A percentile compares a stretch with the other conserved stretches of the same genome.
Evolutionary conservation across 2,797 vertebrate species (phyloP).

Genomic region (Chloroceryle inda): DNA sequence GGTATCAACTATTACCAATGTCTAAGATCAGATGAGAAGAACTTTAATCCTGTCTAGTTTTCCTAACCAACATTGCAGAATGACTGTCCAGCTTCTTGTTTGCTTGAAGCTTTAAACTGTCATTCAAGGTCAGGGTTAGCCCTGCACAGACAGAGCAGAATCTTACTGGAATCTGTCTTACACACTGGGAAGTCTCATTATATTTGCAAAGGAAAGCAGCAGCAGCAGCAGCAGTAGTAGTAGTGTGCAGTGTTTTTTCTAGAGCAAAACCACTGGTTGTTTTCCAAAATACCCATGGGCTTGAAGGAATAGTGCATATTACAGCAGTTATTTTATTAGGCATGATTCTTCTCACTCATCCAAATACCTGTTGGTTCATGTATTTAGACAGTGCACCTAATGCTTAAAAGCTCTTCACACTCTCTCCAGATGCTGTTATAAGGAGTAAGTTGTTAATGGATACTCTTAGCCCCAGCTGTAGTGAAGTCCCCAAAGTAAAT

Average conservation of each 20-base stretch:
- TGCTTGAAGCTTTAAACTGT: background rate
- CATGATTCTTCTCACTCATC: background rate
- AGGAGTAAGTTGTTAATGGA: conserved; percentile 14
- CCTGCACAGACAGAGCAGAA: background rate
- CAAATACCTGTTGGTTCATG: background rate
- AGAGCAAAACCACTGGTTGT: background rate
- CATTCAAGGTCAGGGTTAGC: background rate
- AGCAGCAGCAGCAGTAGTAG: background rate
- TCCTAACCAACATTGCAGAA: background rate
- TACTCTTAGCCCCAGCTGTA: background rate
- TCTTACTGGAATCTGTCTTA: background rate
- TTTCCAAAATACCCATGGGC: background rate
- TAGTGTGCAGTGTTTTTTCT: background rate
- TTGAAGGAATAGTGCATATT: background rate
- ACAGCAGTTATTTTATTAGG: conserved; percentile 2
- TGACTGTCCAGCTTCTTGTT: background rate
- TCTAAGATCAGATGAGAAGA: background rate
- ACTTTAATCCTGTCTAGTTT: background rate
- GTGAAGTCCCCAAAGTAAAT: background rate
- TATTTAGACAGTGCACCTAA: background rate
- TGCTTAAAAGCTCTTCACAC: conserved; percentile 16
- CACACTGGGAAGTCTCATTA: background rate
- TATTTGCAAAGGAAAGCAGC: background rate
- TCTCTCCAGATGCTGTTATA: conserved; percentile 26
- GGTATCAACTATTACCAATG: background rate